Base-by-base conservation (phyloP, 1,140 invertebrate genomes). In the Zaprionus nigranus region DNA sequence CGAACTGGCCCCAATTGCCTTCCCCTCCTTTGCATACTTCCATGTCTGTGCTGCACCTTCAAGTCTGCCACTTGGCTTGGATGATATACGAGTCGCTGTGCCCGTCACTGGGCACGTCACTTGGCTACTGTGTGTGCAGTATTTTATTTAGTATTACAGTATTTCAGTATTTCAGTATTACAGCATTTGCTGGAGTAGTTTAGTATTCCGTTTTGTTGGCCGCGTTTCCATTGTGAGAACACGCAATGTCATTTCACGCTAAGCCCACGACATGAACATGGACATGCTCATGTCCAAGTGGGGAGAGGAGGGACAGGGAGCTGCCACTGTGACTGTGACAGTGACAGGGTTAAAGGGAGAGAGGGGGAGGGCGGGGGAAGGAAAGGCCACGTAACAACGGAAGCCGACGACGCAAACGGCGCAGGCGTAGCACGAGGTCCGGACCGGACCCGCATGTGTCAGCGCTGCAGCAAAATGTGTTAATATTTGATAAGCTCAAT, bases 401-500 rank as follows among this genome's bases (percentile, higher is more conserved):
- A 86, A 86, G 83, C 79, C 79, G 22, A 38, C 28, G 66, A 15
- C 56, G 40, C 54, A 58, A 34, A 38, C 49, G 63, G 77, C 72
- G 79, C 76, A 79, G 69, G 79, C 65, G 76, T 73, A 54, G 51
- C 65, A 56, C 12, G 13, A 17, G 65, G 5, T 24, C 6, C 20
- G 20, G 60, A 34, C 51, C 26, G 70, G 5, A 62, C 71, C 75
- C 79, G 68, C 76, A 77, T 77, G 76, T 86, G 82, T 86, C 82
- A 79, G 83, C 83, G 83, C 83, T 82, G 57, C 83, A 66, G 57
- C 83, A 71, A 81, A 86, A 90, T 90, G 82, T 90, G 87, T 90
- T 90, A 90, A 90, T 90, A 90, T 90, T 90, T 90, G 80, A 90
- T 90, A 86, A 90, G 78, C 86, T 81, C 81, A 78, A 90, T 90